Conservation (phyloP, 2,797 vertebrate genomes). For the Pitangus sulphuratus region DNA sequence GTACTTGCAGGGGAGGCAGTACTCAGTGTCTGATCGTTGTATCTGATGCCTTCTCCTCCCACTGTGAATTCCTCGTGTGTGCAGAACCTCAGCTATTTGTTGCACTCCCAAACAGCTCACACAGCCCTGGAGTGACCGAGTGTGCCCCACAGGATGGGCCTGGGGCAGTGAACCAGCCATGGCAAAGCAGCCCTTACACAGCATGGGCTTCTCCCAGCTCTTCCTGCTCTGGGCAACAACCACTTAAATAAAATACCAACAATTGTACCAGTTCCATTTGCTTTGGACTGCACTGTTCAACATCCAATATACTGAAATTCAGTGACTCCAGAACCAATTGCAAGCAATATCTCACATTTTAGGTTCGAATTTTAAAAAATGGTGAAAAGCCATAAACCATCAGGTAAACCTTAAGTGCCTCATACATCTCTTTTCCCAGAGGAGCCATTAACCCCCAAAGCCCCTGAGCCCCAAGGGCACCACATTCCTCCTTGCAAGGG, state of each 20-base stretch:
- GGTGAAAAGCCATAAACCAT: not conserved
- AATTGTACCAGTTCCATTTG: rapidly evolving
- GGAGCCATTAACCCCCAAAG: not conserved
- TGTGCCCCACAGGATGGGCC: rapidly evolving
- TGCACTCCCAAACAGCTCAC: not conserved
- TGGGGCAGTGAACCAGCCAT: not conserved
- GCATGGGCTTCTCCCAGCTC: not conserved
- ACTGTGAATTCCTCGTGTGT: rapidly evolving
- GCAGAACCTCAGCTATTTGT: rapidly evolving
- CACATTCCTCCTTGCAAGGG: no score
- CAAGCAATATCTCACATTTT: not conserved
- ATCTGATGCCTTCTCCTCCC: not conserved
- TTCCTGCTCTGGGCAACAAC: rapidly evolving
- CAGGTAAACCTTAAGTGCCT: not conserved
- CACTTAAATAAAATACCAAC: rapidly evolving
- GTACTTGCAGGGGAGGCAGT: rapidly evolving
- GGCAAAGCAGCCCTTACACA: rapidly evolving
- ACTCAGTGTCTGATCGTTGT: rapidly evolving
- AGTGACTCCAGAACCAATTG: not conserved
- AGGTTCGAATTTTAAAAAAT: not conserved
- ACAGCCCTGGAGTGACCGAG: rapidly evolving
- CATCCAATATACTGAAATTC: not conserved
- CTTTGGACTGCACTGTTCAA: rapidly evolving
- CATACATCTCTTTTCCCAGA: not conserved
- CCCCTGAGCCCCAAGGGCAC: not conserved